Conservation (phyloP, 2,797 vertebrate genomes). For the Okamejei kenojei region DNA sequence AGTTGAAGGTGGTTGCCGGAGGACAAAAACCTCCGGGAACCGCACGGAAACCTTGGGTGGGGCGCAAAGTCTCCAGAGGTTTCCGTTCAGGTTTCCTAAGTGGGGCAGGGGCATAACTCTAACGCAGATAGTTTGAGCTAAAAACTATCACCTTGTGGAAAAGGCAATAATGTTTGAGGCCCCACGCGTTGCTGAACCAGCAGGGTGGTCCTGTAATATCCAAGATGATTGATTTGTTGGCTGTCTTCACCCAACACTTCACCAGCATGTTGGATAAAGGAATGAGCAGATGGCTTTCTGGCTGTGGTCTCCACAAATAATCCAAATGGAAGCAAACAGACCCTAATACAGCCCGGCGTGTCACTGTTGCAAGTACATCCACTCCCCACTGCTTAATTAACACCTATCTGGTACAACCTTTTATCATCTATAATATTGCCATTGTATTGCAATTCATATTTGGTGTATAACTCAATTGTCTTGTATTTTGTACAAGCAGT, state of each 20-base stretch:
- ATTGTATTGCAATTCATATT: background rate
- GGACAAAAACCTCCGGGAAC: too few species aligned
- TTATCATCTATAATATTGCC: background rate
- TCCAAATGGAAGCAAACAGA: constrained; percentile 14
- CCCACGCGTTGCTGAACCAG: background rate
- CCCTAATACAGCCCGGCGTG: constrained; percentile 2
- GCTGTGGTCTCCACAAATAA: constrained; percentile 32
- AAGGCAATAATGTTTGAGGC: constrained; percentile 14
- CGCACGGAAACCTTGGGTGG: too few species aligned
- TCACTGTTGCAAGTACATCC: constrained; percentile 25
- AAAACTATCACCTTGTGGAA: constrained; percentile 39
- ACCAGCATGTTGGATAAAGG: background rate
- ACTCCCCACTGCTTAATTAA: constrained; percentile 19
- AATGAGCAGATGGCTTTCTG: background rate
- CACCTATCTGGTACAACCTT: background rate
- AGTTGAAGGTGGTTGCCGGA: too few species aligned
- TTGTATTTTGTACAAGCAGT: background rate
- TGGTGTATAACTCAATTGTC: background rate
- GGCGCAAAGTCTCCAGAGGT: too few species aligned
- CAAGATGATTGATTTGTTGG: constrained; percentile 36
- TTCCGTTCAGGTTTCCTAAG: too few species aligned
- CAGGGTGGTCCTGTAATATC: background rate
- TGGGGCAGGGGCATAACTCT: too few species aligned
- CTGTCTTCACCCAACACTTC: constrained; percentile 10
- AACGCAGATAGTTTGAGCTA: constrained; percentile 40